Evolutionary conservation across 1,140 invertebrate species (phyloP).

Genomic region (Medauroidea extradentata): DNA sequence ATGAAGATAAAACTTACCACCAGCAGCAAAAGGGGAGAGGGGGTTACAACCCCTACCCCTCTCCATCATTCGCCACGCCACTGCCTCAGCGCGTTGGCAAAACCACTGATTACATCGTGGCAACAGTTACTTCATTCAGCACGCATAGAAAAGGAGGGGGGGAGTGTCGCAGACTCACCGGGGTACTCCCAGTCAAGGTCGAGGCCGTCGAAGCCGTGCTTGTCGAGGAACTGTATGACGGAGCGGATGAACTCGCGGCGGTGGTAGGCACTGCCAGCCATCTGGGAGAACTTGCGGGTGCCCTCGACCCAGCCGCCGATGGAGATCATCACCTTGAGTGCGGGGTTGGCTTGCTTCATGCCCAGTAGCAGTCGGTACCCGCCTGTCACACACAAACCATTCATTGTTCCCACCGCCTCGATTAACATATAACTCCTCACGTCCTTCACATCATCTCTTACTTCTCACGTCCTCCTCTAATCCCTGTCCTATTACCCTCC

Average conservation of each 20-base stretch:
- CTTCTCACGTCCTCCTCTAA: too few relatives aligned
- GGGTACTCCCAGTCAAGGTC: conserved; percentile 59
- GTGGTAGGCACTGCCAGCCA: conserved; percentile 36
- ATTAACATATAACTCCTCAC: too few relatives aligned
- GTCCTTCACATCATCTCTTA: too few relatives aligned
- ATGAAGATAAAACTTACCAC: not conserved
- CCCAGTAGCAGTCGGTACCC: conserved; percentile 50
- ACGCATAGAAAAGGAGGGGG: not conserved
- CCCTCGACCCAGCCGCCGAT: conserved; percentile 51
- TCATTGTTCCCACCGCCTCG: too few relatives aligned
- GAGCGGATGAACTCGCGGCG: conserved; percentile 48
- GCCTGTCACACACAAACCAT: too few relatives aligned
- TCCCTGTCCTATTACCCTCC: too few relatives aligned
- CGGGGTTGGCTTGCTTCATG: conserved; percentile 50
- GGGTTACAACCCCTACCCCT: too few relatives aligned
- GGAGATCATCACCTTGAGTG: conserved; percentile 48
- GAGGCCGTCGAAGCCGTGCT: conserved; percentile 56
- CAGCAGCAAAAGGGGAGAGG: too few relatives aligned
- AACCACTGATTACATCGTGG: too few relatives aligned
- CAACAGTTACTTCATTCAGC: too few relatives aligned
- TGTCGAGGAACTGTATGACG: conserved; percentile 47
- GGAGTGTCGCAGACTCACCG: conserved; percentile 24
- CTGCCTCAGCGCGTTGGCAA: too few relatives aligned
- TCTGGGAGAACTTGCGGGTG: conserved; percentile 43
- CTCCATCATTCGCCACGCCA: too few relatives aligned